phyloP scores from a whole-genome alignment of 2,888 invertebrate genomes.

The Epirrhoe tristata region DNA sequence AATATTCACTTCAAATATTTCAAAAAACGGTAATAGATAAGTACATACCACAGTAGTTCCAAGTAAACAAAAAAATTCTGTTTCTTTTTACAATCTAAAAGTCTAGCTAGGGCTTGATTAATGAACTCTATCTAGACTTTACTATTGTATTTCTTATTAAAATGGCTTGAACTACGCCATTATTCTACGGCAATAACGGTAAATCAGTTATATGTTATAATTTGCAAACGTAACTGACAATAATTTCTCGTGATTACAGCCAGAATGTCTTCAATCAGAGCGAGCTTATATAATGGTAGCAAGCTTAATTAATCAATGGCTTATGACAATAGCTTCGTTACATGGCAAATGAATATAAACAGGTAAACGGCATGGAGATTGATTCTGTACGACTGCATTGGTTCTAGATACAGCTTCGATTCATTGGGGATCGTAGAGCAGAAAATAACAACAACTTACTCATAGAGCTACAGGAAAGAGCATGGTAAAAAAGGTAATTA shows the following conservation, averaged over 20 bases:
- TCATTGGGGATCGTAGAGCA: slow-evolving; percentile 13
- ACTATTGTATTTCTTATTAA: too few relatives aligned
- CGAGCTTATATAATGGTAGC: slow-evolving; percentile 31
- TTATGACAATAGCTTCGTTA: slow-evolving; percentile 29
- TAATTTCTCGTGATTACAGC: slow-evolving; percentile 27
- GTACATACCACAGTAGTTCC: too few relatives aligned
- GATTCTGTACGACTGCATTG: slow-evolving; percentile 1
- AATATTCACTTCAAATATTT: too few relatives aligned
- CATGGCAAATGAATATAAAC: slow-evolving; percentile 27
- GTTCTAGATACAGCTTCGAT: neutral
- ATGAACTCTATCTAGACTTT: too few relatives aligned
- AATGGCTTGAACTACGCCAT: too few relatives aligned
- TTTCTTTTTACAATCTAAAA: too few relatives aligned
- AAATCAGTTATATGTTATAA: slow-evolving; percentile 20
- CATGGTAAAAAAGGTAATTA: neutral
- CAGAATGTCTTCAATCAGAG: slow-evolving; percentile 35
- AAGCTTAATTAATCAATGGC: slow-evolving; percentile 35
- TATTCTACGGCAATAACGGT: slow-evolving; percentile 19
- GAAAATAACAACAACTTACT: slow-evolving; percentile 7
- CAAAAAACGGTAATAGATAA: too few relatives aligned
- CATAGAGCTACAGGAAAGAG: slow-evolving; percentile 1
- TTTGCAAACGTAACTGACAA: slow-evolving; percentile 30
- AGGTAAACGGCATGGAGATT: slow-evolving; percentile 1
- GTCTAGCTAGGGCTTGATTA: too few relatives aligned
- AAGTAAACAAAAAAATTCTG: too few relatives aligned